These are phyloP conservation scores for Tupaia tana DNA, from an alignment of 2,113 vertebrate genomes.

Conservation along the genomic window DNA sequence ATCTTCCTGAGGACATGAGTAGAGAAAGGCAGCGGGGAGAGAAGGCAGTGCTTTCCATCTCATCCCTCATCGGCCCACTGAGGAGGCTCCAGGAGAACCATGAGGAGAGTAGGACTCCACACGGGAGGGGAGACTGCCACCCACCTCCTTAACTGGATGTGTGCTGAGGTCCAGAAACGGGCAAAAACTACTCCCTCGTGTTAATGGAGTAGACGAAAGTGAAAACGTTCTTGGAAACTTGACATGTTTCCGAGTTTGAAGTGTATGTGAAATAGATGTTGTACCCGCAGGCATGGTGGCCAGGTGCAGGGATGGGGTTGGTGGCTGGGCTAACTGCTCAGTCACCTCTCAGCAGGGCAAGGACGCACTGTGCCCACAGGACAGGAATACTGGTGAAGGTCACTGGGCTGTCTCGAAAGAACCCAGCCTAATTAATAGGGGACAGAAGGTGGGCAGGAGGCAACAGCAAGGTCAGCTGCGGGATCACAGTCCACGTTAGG, in stretches of 20 bases:
- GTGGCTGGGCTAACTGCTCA: not conserved
- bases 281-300: fast-evolving
- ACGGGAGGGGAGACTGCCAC: not conserved
- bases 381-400: not conserved
- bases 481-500: fast-evolving
- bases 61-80: not conserved
- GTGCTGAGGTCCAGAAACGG: not conserved
- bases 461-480: not conserved
- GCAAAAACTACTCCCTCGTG: not conserved
- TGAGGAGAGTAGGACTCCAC: not conserved
- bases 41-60: not conserved
- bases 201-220: not conserved
- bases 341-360: not conserved
- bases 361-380: not conserved
- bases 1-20: not conserved
- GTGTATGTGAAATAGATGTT: not conserved
- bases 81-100: not conserved
- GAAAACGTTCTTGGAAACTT: not conserved
- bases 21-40: not conserved
- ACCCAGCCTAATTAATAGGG: not conserved
- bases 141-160: not conserved
- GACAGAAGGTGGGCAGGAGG: not conserved
- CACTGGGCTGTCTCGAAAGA: not conserved
- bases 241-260: not conserved
- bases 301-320: fast-evolving